Conservation (phyloP, 1,140 invertebrate species). For the Lasioglossum baleicum region DNA sequence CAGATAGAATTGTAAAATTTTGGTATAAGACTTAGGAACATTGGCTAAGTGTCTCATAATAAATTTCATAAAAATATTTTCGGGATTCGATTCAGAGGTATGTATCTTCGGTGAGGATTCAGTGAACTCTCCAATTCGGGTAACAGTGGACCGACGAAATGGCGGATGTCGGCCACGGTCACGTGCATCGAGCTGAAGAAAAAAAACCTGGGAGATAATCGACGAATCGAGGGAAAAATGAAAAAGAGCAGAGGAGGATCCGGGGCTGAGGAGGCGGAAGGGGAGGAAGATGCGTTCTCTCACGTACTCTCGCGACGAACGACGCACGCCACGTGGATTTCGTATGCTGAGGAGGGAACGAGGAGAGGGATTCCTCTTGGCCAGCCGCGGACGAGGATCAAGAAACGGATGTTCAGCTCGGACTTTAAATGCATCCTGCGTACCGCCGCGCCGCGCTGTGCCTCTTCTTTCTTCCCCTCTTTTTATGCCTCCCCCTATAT, state of each 20-base stretch:
- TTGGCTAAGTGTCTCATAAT: too few species aligned
- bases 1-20: too few species aligned
- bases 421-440: conserved; percentile 2
- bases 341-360: background rate
- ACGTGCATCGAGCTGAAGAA: background rate
- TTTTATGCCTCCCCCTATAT: background rate
- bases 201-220: background rate
- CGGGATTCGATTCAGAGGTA: too few species aligned
- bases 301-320: background rate
- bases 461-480: background rate
- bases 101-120: too few species aligned
- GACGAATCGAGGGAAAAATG: background rate
- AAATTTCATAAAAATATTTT: too few species aligned
- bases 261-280: background rate
- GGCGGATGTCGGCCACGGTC: background rate
- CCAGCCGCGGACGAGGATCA: background rate
- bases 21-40: too few species aligned
- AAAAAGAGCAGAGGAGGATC: background rate
- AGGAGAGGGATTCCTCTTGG: background rate
- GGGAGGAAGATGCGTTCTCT: background rate
- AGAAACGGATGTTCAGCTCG: background rate
- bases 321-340: conserved; percentile 5
- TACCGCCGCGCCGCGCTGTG: background rate
- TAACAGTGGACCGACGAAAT: background rate
- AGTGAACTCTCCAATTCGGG: too few species aligned